Evolutionary conservation across 2,888 invertebrate genomes (phyloP).

Genomic region (Sipha maydis): DNA sequence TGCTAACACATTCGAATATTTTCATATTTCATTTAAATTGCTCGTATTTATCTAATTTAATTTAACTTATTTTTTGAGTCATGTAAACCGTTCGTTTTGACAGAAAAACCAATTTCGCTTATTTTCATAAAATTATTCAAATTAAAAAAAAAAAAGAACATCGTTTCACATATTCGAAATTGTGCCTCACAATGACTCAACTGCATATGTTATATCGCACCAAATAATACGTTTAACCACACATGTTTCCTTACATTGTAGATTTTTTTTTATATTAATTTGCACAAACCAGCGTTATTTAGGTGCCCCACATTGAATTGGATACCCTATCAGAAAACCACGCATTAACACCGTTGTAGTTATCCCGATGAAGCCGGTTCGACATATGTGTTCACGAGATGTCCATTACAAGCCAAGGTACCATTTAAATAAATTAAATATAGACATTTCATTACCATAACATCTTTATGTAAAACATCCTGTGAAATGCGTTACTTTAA

Average conservation of each 20-base stretch:
- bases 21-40: no score
- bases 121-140: no score
- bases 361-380: conserved; percentile 11
- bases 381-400: neutral
- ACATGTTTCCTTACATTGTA: neutral
- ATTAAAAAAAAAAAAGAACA: no score
- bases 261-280: neutral
- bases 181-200: no score
- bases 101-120: no score
- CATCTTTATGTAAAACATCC: neutral
- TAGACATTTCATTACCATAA: neutral
- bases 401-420: neutral
- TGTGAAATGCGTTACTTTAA: neutral
- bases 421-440: conserved; percentile 11
- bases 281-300: neutral
- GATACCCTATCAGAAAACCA: neutral
- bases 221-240: neutral
- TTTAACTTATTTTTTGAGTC: no score
- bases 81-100: no score
- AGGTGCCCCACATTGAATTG: neutral
- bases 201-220: neutral
- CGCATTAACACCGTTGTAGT: neutral
- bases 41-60: no score
- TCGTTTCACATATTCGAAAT: no score
- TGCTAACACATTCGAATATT: no score